A percentile compares a stretch with the other conserved stretches of the same genome.
These are phyloP conservation scores for Pachycephala philippinensis DNA, from an alignment of 2,113 vertebrate genomes.

Conservation along the genomic window DNA sequence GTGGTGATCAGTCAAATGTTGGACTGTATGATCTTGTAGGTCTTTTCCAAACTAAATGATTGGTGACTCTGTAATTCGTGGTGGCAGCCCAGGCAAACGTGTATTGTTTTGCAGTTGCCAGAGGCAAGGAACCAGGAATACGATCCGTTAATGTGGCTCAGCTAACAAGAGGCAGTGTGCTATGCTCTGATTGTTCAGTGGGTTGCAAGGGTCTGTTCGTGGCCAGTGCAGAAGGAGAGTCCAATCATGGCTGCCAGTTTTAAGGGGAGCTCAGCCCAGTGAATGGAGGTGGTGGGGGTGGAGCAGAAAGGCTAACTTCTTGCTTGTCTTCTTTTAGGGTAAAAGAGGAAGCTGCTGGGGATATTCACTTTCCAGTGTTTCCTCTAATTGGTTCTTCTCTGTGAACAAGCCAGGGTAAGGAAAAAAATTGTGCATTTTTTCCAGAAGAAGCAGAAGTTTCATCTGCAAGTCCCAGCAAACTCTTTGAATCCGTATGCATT, in stretches of 20 bases:
- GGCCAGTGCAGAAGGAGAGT: neutral
- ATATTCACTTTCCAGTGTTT: neutral
- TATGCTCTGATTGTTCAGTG: rapidly evolving
- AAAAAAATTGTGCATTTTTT: neutral
- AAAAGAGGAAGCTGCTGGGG: neutral
- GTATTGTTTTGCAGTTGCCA: neutral
- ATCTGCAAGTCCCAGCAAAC: neutral
- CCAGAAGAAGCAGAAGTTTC: neutral
- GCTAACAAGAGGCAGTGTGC: neutral
- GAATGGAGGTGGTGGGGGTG: neutral
- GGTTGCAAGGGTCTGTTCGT: rapidly evolving
- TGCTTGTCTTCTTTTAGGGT: neutral
- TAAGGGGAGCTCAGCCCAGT: neutral
- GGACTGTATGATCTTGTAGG: neutral
- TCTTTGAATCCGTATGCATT: neutral
- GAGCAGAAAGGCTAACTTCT: neutral
- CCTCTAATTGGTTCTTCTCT: neutral
- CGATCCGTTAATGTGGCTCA: rapidly evolving
- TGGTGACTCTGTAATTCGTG: neutral
- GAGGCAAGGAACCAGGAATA: neutral
- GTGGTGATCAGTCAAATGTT: neutral
- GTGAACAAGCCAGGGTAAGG: neutral
- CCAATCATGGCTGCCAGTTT: neutral
- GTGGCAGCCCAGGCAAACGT: neutral
- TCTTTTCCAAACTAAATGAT: neutral